Conservation (phyloP, 2,888 invertebrate genomes). For the Laspeyria flexula region DNA sequence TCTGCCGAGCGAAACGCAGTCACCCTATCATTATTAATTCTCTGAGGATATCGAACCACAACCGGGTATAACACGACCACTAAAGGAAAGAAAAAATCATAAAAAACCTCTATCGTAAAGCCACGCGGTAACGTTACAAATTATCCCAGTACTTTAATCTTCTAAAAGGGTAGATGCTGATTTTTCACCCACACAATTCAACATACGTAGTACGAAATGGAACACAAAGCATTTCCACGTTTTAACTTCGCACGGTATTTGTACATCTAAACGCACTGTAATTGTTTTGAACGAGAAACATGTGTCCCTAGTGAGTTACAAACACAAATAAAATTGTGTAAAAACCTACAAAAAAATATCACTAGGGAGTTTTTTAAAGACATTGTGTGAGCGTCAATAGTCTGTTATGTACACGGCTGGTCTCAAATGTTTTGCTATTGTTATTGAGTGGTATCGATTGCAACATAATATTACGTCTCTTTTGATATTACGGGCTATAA, state of each 20-base stretch:
- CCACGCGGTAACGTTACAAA: too few species aligned
- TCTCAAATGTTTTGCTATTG: too few species aligned
- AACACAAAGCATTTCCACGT: conserved; percentile 41
- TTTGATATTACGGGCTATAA: too few species aligned
- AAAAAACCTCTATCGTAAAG: too few species aligned
- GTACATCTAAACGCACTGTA: conserved; percentile 41
- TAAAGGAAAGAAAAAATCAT: too few species aligned
- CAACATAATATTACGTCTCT: too few species aligned
- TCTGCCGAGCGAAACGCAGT: too few species aligned
- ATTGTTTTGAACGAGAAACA: conserved; percentile 46
- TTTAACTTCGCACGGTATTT: conserved; percentile 37
- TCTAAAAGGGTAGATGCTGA: conserved; percentile 6
- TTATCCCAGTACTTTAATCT: too few species aligned
- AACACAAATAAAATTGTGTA: conserved; percentile 43
- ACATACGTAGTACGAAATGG: conserved; percentile 18
- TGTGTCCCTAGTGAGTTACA: conserved; percentile 30
- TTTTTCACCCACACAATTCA: conserved; percentile 18
- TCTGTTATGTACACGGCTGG: conserved; percentile 9
- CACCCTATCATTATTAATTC: too few species aligned
- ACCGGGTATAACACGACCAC: too few species aligned
- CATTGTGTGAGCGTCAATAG: conserved; percentile 8
- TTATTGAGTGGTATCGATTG: too few species aligned
- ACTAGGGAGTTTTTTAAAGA: conserved; percentile 41
- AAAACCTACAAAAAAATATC: conserved; percentile 37
- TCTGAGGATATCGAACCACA: too few species aligned